Base-by-base conservation (phyloP, 1,140 invertebrate genomes). In the Sycophaga agraensis region DNA sequence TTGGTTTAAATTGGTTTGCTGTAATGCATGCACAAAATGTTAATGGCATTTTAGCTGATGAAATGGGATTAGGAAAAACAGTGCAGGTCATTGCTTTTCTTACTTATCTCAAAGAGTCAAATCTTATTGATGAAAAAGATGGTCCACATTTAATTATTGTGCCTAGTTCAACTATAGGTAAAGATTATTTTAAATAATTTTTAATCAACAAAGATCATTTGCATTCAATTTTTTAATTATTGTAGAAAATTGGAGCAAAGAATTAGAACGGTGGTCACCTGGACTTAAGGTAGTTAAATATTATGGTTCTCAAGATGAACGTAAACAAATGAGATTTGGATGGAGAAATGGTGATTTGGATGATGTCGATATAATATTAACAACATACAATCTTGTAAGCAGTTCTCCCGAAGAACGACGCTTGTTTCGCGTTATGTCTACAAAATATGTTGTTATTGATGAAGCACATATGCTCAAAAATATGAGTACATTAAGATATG, bases 401-500 rank as follows among this genome's bases (percentile, higher is more conserved):
- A 93, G 90, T 64, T 91, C 87, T 66, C 85, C 90, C 0, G 96
- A 97, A 69, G 96, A 98, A 74, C 84, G 91, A 39, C 90, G 89
- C 71, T 87, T 98, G 78, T 97, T 98, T 77, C 89, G 93, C 50
- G 89, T 94, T 31, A 87, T 94, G 49, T 85, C 87, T 16, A 89
- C 98, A 72, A 88, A 96, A 71, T 98, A 97, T 73, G 91, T 96
- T 0, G 85, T 99, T 24, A 97, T 97, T 76, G 96, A 99, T 78
- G 96, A 99, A 77, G 96, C 94, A 0, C 96, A 99, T 71, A 96
- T 98, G 93, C 80, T 98, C 7, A 98, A 98, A 77, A 98, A 98
- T 76, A 98, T 98, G 93, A 88, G 89, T 35, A 94, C 94, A 5
- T 86, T 90, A 62, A 83, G 96, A 69, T 99, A 95, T 71, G 88